Evolutionary conservation across 2,888 invertebrate genomes (phyloP).

Genomic region (Drosophila fungiperda): DNA sequence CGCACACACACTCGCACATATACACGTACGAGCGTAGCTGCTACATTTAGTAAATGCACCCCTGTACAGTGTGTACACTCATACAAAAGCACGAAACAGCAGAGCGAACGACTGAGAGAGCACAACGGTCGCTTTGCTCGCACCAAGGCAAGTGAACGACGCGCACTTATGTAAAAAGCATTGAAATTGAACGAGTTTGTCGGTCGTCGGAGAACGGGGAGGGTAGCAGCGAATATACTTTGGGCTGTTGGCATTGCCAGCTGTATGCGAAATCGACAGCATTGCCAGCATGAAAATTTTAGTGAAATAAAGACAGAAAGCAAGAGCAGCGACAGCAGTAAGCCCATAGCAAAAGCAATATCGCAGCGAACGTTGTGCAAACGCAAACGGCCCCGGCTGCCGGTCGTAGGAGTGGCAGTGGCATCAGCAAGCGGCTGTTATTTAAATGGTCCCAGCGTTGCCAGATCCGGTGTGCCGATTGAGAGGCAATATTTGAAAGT

Average conservation of each 20-base stretch:
- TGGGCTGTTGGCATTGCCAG: slow-evolving; percentile 59
- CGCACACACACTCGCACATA: slow-evolving; percentile 21
- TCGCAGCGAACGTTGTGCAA: slow-evolving; percentile 69
- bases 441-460: slow-evolving; percentile 61
- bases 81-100: slow-evolving; percentile 31
- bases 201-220: slow-evolving; percentile 39
- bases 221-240: slow-evolving; percentile 37
- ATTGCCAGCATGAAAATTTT: slow-evolving; percentile 63
- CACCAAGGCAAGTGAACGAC: slow-evolving; percentile 50
- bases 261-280: slow-evolving; percentile 40
- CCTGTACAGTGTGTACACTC: slow-evolving; percentile 57
- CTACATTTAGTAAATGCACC: slow-evolving; percentile 70
- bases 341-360: slow-evolving; percentile 50
- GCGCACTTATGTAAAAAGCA: slow-evolving; percentile 77
- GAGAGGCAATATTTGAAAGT: slow-evolving; percentile 54
- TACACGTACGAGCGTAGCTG: slow-evolving; percentile 17
- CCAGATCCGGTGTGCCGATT: slow-evolving; percentile 41
- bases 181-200: slow-evolving; percentile 78
- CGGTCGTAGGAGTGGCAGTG: slow-evolving; percentile 64
- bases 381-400: slow-evolving; percentile 63
- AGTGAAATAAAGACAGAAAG: slow-evolving; percentile 57
- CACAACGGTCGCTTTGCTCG: slow-evolving; percentile 22
- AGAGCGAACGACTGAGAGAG: slow-evolving; percentile 22
- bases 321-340: slow-evolving; percentile 35
- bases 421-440: slow-evolving; percentile 60